Evolutionary conservation across 1,140 invertebrate genomes (phyloP).

Genomic region (Drosophila cardini): DNA sequence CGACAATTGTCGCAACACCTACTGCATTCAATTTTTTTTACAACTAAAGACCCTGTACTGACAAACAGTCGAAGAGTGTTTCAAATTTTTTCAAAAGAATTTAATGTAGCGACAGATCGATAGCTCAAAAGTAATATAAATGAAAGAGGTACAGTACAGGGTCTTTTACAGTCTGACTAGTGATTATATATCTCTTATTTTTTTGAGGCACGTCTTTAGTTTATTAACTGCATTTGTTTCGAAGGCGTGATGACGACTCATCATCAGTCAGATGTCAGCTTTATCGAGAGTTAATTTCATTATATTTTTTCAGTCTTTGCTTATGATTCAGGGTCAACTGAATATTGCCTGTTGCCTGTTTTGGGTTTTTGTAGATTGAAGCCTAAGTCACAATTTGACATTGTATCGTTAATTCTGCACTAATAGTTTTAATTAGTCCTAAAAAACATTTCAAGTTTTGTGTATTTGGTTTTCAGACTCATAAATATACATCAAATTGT

Average conservation of each 20-base stretch:
- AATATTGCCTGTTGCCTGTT: not conserved
- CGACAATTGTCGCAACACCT: slow-evolving; percentile 64
- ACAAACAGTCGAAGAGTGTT: not conserved
- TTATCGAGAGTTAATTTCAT: slow-evolving; percentile 1
- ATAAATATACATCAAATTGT: slow-evolving; percentile 30
- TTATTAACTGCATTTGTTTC: slow-evolving; percentile 66
- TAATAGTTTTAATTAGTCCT: slow-evolving; percentile 71
- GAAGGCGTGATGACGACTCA: slow-evolving; percentile 52
- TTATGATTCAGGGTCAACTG: slow-evolving; percentile 47
- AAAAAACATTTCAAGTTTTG: slow-evolving; percentile 46
- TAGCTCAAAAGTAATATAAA: no score
- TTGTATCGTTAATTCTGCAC: slow-evolving; percentile 65
- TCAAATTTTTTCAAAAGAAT: slow-evolving; percentile 11
- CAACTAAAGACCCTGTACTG: not conserved
- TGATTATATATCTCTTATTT: not conserved
- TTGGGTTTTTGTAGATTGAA: slow-evolving; percentile 1
- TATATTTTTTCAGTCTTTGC: slow-evolving; percentile 12
- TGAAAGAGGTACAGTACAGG: no score
- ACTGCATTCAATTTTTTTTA: slow-evolving; percentile 33
- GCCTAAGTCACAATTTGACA: slow-evolving; percentile 54
- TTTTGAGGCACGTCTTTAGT: slow-evolving; percentile 48
- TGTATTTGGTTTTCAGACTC: slow-evolving; percentile 18
- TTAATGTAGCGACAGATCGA: no score
- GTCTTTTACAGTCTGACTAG: no score
- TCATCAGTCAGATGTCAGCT: slow-evolving; percentile 32